A percentile compares a stretch with the other conserved stretches of the same genome.
Evolutionary conservation across 2,113 vertebrate genomes (phyloP).

Genomic region (Agapornis roseicollis): DNA sequence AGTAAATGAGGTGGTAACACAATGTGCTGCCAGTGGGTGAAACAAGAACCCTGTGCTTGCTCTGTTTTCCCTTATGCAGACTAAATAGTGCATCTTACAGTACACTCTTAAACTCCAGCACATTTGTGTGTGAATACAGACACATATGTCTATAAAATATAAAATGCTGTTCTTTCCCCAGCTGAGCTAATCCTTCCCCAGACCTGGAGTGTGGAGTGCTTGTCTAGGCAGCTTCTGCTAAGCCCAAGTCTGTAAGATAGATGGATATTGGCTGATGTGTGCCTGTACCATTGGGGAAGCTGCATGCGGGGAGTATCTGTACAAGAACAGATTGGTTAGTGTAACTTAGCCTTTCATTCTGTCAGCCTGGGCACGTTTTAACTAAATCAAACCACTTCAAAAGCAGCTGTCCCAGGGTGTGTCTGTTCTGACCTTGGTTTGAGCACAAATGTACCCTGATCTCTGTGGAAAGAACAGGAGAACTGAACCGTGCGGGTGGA

Average conservation of each 20-base stretch:
- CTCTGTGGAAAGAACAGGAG: not conserved
- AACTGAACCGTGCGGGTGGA: accelerated
- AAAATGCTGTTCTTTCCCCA: accelerated
- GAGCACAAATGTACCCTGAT: not conserved
- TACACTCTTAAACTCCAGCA: not conserved
- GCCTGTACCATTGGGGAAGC: not conserved
- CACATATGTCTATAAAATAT: accelerated
- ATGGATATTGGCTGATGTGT: not conserved
- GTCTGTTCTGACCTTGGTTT: not conserved
- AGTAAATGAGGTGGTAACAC: not conserved
- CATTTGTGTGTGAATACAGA: not conserved
- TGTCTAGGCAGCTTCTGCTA: not conserved
- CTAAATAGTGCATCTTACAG: not conserved
- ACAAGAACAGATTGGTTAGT: not conserved
- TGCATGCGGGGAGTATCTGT: not conserved
- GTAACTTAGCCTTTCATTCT: not conserved
- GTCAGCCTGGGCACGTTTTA: not conserved
- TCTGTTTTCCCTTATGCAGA: not conserved
- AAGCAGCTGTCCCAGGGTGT: not conserved
- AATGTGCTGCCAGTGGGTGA: not conserved
- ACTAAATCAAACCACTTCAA: not conserved
- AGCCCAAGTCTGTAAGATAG: not conserved
- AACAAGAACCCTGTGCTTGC: not conserved
- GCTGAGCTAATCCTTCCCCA: not conserved
- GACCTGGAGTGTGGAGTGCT: not conserved